These are phyloP conservation scores for Tuta absoluta DNA, from an alignment of 2,888 invertebrate species.

Conservation along the genomic window DNA sequence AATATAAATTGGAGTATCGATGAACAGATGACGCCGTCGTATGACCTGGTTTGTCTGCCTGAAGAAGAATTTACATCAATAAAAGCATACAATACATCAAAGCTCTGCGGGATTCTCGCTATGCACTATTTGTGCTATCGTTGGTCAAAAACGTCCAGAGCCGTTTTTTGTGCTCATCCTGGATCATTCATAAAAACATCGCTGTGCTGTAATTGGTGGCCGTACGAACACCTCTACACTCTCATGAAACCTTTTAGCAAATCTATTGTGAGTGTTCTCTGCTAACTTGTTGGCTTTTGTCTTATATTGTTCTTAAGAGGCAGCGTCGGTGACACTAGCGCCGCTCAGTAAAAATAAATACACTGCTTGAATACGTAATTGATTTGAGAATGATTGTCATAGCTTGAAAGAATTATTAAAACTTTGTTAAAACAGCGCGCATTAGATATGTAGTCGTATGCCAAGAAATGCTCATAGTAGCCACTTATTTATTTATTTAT, in stretches of 20 bases:
- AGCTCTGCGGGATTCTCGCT: constrained; percentile 90
- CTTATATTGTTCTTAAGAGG: too few relatives aligned
- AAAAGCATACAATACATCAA: constrained; percentile 93
- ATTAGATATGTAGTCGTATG: too few relatives aligned
- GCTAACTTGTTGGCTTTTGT: not conserved
- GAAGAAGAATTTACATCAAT: constrained; percentile 88
- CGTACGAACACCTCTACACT: constrained; percentile 87
- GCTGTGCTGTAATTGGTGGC: constrained; percentile 91
- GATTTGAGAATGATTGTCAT: too few relatives aligned
- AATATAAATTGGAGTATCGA: constrained; percentile 58
- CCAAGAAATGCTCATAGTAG: too few relatives aligned
- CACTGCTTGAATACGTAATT: too few relatives aligned
- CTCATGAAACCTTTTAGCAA: constrained; percentile 95
- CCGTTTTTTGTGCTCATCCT: constrained; percentile 92
- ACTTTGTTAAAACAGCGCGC: too few relatives aligned
- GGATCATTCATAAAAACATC: constrained; percentile 93
- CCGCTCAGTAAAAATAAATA: too few relatives aligned
- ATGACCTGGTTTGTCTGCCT: constrained; percentile 85
- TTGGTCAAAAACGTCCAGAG: constrained; percentile 85
- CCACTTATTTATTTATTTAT: too few relatives aligned
- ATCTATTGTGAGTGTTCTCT: constrained; percentile 84
- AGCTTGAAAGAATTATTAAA: too few relatives aligned
- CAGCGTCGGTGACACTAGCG: too few relatives aligned
- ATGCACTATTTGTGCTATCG: constrained; percentile 83
- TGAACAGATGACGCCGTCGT: constrained; percentile 65